These are phyloP conservation scores for Tricholauxania praeusta DNA, from an alignment of 2,888 invertebrate genomes.

Conservation along the genomic window DNA sequence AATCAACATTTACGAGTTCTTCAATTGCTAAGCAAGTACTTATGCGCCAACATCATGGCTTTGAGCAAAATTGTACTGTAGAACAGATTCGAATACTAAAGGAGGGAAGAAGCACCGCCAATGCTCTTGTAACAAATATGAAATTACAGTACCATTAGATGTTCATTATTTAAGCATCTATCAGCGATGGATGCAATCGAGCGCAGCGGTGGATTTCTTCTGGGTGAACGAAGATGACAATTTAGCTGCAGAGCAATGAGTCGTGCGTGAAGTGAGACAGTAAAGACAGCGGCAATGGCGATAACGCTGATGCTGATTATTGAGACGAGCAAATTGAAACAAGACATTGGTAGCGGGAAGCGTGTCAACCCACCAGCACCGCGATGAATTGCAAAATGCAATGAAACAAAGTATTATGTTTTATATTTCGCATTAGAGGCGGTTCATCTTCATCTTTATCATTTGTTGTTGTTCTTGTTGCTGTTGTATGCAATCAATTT, in stretches of 20 bases:
- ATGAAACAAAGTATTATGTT: too few relatives aligned
- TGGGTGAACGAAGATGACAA: background rate
- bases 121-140: slow-evolving; percentile 21
- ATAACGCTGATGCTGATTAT: background rate
- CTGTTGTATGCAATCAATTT: background rate
- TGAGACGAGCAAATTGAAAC: too few relatives aligned
- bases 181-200: slow-evolving; percentile 19
- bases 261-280: slow-evolving; percentile 1
- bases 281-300: background rate
- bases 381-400: too few relatives aligned
- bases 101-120: background rate
- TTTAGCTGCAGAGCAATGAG: background rate
- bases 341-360: too few relatives aligned
- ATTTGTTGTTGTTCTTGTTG: background rate
- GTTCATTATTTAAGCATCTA: slow-evolving; percentile 13
- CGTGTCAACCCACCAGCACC: too few relatives aligned
- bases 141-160: slow-evolving; percentile 19
- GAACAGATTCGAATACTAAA: background rate
- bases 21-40: background rate
- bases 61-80: background rate
- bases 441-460: slow-evolving; percentile 1
- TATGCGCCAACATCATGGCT: background rate
- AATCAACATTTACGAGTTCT: background rate
- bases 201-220: slow-evolving; percentile 9
- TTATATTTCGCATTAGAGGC: background rate